A percentile compares a stretch with the other conserved stretches of the same genome.
Evolutionary conservation across 2,113 vertebrate genomes (phyloP).

Genomic region (Sinocyclocheilus rhinocerous): DNA sequence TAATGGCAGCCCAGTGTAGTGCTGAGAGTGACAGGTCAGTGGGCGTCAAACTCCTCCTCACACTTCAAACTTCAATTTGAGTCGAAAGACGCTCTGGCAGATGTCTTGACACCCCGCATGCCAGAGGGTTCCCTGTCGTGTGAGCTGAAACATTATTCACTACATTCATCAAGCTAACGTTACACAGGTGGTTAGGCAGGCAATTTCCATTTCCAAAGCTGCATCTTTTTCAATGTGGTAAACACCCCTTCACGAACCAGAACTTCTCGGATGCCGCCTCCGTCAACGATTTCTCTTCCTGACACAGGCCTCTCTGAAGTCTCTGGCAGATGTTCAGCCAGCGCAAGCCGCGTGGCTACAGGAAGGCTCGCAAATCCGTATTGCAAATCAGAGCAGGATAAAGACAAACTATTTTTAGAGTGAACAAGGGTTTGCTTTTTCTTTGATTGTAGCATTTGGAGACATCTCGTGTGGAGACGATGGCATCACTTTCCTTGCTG

Average conservation of each 20-base stretch:
- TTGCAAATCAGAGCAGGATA: slow-evolving; percentile 40
- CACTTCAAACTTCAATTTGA: slow-evolving; percentile 19
- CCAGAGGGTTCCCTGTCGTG: slow-evolving; percentile 21
- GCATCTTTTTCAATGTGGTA: slow-evolving; percentile 36
- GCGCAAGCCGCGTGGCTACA: slow-evolving; percentile 55
- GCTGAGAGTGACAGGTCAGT: slow-evolving; percentile 27
- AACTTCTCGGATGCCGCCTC: slow-evolving; percentile 45
- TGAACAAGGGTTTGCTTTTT: slow-evolving; percentile 3
- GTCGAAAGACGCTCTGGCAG: slow-evolving; percentile 20
- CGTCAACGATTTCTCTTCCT: slow-evolving; percentile 64
- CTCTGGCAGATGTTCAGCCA: slow-evolving; percentile 66
- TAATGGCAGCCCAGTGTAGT: not conserved
- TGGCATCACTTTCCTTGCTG: slow-evolving; percentile 45
- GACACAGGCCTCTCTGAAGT: slow-evolving; percentile 56
- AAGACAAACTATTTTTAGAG: slow-evolving; percentile 47
- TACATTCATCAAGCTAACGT: slow-evolving; percentile 35
- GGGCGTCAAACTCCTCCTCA: not conserved
- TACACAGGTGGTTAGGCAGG: slow-evolving; percentile 54
- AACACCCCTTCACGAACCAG: slow-evolving; percentile 43
- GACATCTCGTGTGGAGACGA: slow-evolving; percentile 20
- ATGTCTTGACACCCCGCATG: not conserved
- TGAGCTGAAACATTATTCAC: slow-evolving; percentile 41
- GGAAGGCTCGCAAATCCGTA: slow-evolving; percentile 30
- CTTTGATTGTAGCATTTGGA: slow-evolving; percentile 15
- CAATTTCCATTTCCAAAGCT: slow-evolving; percentile 53